A percentile compares a stretch with the other conserved stretches of the same genome.
Conservation (phyloP, 1,140 invertebrate species). For the Pristionchus pacificus region DNA sequence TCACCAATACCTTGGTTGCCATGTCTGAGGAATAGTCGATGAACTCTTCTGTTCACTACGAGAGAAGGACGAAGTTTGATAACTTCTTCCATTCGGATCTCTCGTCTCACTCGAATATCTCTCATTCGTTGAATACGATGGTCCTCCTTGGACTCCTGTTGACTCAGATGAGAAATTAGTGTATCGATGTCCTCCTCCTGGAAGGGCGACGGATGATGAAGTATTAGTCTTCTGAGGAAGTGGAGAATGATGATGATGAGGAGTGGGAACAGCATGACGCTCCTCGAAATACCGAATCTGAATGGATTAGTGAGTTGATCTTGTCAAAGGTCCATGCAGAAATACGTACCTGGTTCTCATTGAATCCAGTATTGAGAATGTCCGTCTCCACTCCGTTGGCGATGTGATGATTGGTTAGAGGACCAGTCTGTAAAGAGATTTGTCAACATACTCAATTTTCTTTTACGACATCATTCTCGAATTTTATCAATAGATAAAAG, state of each 20-base stretch:
- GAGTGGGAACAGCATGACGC: constrained; percentile 11
- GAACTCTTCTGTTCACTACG: neutral
- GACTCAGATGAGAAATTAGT: constrained; percentile 9
- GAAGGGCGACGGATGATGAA: constrained; percentile 7
- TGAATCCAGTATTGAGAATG: constrained; percentile 25
- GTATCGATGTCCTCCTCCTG: constrained; percentile 8
- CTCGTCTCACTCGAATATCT: neutral
- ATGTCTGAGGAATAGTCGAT: too few relatives aligned
- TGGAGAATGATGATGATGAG: constrained; percentile 6
- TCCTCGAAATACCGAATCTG: constrained; percentile 8
- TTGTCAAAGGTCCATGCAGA: too few relatives aligned
- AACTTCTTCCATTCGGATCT: neutral
- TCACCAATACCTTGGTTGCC: too few relatives aligned
- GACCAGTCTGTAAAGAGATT: neutral
- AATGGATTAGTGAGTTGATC: too few relatives aligned
- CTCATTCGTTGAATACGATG: neutral
- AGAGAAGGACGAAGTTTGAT: neutral
- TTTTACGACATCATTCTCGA: neutral
- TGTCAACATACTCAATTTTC: too few relatives aligned
- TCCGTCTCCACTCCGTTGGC: neutral
- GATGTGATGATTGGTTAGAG: neutral
- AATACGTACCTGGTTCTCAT: constrained; percentile 24
- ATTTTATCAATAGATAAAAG: neutral
- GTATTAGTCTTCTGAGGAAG: constrained; percentile 5
- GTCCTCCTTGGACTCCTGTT: neutral